Conservation (phyloP, 2,797 vertebrate species). For the Cossypha polioptera region DNA sequence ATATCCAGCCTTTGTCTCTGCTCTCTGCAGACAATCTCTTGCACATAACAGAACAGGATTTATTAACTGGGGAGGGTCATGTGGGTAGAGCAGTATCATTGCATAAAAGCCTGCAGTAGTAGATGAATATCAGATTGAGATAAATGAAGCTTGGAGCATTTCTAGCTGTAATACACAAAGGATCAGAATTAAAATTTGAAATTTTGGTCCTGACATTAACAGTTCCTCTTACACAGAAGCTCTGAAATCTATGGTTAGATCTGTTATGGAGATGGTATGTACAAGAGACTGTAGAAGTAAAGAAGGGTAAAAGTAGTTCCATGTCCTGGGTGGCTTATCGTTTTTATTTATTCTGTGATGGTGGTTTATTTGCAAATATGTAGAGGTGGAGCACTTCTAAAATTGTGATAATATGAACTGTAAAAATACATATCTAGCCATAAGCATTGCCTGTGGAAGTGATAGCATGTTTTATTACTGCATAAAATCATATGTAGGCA, state of each 20-base stretch:
- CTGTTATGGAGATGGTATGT: neutral
- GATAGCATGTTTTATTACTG: neutral
- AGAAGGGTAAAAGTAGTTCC: neutral
- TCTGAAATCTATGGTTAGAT: neutral
- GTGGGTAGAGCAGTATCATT: neutral
- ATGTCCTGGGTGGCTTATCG: neutral
- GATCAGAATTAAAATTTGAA: neutral
- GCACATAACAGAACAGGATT: neutral
- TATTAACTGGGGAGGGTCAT: neutral
- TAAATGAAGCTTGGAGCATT: neutral
- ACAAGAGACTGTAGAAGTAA: neutral
- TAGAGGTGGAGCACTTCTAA: neutral
- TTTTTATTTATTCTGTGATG: neutral
- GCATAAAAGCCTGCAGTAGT: neutral
- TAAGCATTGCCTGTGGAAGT: neutral
- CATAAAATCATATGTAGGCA: neutral
- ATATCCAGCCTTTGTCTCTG: neutral
- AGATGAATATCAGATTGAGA: neutral
- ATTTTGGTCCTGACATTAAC: neutral
- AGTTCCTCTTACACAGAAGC: neutral
- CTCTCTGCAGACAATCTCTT: neutral
- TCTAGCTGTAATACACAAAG: neutral
- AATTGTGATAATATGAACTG: neutral
- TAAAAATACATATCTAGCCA: neutral
- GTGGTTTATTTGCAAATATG: neutral